phyloP scores from a whole-genome alignment of 2,797 vertebrate genomes.

The Hydrophis major region DNA sequence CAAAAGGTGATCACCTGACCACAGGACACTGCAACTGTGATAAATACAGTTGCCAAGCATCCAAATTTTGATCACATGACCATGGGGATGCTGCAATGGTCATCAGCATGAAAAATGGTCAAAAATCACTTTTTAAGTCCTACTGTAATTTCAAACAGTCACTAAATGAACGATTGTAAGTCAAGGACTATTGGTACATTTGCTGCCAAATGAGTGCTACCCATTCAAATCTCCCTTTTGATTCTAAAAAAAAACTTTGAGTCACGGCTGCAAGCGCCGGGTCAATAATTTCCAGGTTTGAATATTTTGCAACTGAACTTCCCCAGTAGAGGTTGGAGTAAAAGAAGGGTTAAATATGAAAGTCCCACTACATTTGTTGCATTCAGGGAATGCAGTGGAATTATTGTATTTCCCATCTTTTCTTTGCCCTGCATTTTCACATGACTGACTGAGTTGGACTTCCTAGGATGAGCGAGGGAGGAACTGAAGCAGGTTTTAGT shows the following conservation, averaged over 20 bases:
- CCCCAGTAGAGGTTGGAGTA: not conserved
- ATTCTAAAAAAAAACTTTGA: slow-evolving; percentile 41
- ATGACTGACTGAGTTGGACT: slow-evolving; percentile 18
- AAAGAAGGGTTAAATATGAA: not conserved
- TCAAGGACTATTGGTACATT: not conserved
- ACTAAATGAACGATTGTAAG: not conserved
- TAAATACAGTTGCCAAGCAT: not conserved
- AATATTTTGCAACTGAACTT: slow-evolving; percentile 48
- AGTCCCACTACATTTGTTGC: slow-evolving; percentile 35
- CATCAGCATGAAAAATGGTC: not conserved
- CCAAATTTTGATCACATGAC: not conserved
- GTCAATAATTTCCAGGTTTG: slow-evolving; percentile 36
- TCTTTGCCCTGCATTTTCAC: slow-evolving; percentile 28
- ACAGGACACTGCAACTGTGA: not conserved
- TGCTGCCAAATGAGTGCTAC: not conserved
- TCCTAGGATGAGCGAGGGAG: not conserved
- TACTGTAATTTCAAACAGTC: not conserved
- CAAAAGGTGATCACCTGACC: not conserved
- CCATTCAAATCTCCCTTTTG: slow-evolving; percentile 44
- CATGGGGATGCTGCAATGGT: not conserved
- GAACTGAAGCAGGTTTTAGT: not conserved
- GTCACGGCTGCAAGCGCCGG: slow-evolving; percentile 39
- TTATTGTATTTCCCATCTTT: slow-evolving; percentile 36
- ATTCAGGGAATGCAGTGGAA: slow-evolving; percentile 22
- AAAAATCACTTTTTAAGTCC: not conserved